Conservation (phyloP, 1,140 invertebrate genomes). For the Drosophila novamexicana region DNA sequence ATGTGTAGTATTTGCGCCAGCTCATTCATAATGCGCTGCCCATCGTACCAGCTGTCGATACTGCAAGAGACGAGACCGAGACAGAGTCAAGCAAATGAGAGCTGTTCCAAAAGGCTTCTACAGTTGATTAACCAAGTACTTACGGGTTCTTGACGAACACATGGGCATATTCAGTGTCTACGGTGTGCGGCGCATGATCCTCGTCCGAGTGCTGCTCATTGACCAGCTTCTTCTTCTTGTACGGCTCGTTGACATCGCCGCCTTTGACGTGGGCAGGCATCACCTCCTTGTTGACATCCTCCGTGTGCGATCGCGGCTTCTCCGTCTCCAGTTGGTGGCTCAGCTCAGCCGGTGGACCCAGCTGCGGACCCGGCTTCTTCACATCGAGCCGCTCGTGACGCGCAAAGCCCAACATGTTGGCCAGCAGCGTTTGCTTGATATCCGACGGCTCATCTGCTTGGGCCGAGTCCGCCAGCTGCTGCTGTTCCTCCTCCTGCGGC, state of each 20-base stretch:
- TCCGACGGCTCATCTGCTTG: slow-evolving; percentile 81
- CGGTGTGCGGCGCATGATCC: slow-evolving; percentile 84
- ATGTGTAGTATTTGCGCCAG: slow-evolving; percentile 84
- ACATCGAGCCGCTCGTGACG: slow-evolving; percentile 94
- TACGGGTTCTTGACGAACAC: slow-evolving; percentile 84
- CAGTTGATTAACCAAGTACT: slow-evolving; percentile 10
- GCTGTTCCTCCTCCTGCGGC: slow-evolving; percentile 62
- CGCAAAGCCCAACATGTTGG: slow-evolving; percentile 89
- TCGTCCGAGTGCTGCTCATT: slow-evolving; percentile 79
- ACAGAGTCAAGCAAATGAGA: background rate
- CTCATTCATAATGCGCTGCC: slow-evolving; percentile 82
- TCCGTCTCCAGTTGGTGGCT: slow-evolving; percentile 64
- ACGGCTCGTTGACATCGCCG: slow-evolving; percentile 64
- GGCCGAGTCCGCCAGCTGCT: slow-evolving; percentile 42
- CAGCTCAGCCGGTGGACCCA: slow-evolving; percentile 85
- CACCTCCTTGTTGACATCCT: slow-evolving; percentile 74
- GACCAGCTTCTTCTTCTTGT: slow-evolving; percentile 80
- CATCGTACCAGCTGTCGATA: slow-evolving; percentile 83
- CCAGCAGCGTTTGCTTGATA: slow-evolving; percentile 69
- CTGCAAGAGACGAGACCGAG: slow-evolving; percentile 29
- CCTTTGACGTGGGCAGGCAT: slow-evolving; percentile 79
- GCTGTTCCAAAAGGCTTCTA: background rate
- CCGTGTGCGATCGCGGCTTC: slow-evolving; percentile 29
- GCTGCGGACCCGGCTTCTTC: slow-evolving; percentile 96
- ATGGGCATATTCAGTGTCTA: slow-evolving; percentile 84